phyloP scores from a whole-genome alignment of 2,113 vertebrate species.

The Daubentonia madagascariensis region DNA sequence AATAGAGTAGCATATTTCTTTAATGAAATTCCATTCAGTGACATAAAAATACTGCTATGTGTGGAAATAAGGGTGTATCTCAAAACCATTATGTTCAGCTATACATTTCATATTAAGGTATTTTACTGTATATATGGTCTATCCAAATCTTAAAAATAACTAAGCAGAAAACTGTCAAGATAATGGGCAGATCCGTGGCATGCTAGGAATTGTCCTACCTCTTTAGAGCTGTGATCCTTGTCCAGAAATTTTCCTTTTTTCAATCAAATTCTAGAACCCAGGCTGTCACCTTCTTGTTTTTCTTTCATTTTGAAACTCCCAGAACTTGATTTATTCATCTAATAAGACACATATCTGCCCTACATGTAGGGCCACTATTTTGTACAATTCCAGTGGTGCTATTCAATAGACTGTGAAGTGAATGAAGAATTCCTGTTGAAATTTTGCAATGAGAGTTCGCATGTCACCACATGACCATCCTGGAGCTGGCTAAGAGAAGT shows the following conservation, averaged over 20 bases:
- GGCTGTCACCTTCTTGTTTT: not conserved
- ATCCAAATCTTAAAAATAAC: not conserved
- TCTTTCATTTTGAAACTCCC: not conserved
- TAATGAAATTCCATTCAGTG: not conserved
- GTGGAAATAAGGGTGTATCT: not conserved
- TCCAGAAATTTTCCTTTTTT: not conserved
- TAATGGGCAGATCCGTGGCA: not conserved
- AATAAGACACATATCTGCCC: not conserved
- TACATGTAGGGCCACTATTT: not conserved
- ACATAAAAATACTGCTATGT: not conserved
- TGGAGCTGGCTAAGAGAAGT: not conserved
- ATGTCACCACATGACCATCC: not conserved
- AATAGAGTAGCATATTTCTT: not conserved
- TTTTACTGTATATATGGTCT: not conserved
- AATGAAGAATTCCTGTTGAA: not conserved
- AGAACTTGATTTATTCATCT: not conserved
- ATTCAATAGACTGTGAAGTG: not conserved
- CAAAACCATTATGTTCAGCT: not conserved
- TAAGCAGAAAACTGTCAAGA: not conserved
- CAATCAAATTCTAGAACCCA: not conserved
- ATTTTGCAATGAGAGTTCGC: not conserved
- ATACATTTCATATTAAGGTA: not conserved
- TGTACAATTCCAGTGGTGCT: not conserved
- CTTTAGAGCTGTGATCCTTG: not conserved
- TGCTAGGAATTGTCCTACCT: not conserved